Evolutionary conservation across 2,888 invertebrate species (phyloP), one percentile per base, ranked within the genome.

Genomic region (Geotrupes spiniger): DNA sequence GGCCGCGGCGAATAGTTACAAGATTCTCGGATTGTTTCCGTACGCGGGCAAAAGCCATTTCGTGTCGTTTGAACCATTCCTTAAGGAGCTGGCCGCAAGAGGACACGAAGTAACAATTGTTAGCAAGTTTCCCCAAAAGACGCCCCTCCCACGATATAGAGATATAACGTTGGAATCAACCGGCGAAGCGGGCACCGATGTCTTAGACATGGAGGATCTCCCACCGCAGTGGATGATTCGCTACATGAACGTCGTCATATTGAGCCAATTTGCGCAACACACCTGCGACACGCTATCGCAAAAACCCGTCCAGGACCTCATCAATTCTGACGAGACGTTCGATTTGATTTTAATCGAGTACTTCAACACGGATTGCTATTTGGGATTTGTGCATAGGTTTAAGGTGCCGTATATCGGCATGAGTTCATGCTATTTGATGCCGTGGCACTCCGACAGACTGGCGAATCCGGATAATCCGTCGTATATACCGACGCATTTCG

Each of bases 11-110:
- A n/a, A n/a, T 31, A 41, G 73, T 37, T 77, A 75, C 41, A 79
- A 77, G 49, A 82, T 87, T 53, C 70, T 88, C 16, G 84, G 78
- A 10, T 68, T 85, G 52, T 84, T 85, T 63, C 82, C 83, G 0
- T 84, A 85, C 60, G 73, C 78, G 5, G 85, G 86, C 2, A 84
- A 80, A 60, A 88, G 88, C 49, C 88, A 89, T 65, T 85, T 85
- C 58, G 73, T 81, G 16, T 81, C 83, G 17, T 84, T 82, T 60
- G 76, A 76, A 59, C 79, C 83, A 0, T 73, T 84, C 39, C 64
- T 87, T 40, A 76, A 74, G 39, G 82, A 78, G 57, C 64, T 89
- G 41, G 81, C 79, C 0, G 71, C 65, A 14, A 76, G 78, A 46
- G 87, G 85, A 1, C 85, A 89, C 60, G 76, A 82, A 51, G 67